Base-by-base conservation (phyloP, 2,888 invertebrate genomes). In the Drepana falcataria region DNA sequence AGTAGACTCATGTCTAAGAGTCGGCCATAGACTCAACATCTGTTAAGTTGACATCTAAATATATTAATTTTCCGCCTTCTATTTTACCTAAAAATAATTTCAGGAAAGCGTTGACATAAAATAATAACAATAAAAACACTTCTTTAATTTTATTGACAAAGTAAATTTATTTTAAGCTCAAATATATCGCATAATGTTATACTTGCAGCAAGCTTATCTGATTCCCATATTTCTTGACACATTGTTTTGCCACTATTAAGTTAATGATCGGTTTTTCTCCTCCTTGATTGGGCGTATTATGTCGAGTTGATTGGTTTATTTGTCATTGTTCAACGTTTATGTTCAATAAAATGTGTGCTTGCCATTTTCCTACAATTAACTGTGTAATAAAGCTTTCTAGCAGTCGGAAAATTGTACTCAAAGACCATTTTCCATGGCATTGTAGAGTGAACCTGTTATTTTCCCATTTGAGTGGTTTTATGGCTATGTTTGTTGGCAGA, bases 391-490 rank as follows among this genome's bases (percentile, higher is more conserved):
- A 81, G 81, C 85, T 85, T 87, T 87, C 87, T 83, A 81, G 71
- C 71, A 66, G 74, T 79, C 70, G 81, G 85, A 83, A 87, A 81
- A 81, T 77, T 75, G 72, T 66, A 59, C 53, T 61, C 64, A 63
- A 64, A 63, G 67, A 68, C 69, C 68, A 75, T 87, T 90, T 89
- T 88, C 88, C 84, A 88, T 77, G 76, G 84, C 78, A 86, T 87
- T 88, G 89, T 88, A 67, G 75, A 75, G 76, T 77, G 85, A 85
- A 81, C 83, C 88, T 87, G 89, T 87, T 88, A 89, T 89, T 91
- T 90, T 89, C 90, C 82, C 90, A 89, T 89, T 88, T 86, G 84
- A 88, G 78, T 77, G 83, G 79, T 86, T 90, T 88, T 89, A 90
- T 87, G 78, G 77, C 81, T 73, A 72, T 77, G 73, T 81, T 80